phyloP scores from a whole-genome alignment of 2,797 vertebrate species.

The Xiphophorus birchmanni region DNA sequence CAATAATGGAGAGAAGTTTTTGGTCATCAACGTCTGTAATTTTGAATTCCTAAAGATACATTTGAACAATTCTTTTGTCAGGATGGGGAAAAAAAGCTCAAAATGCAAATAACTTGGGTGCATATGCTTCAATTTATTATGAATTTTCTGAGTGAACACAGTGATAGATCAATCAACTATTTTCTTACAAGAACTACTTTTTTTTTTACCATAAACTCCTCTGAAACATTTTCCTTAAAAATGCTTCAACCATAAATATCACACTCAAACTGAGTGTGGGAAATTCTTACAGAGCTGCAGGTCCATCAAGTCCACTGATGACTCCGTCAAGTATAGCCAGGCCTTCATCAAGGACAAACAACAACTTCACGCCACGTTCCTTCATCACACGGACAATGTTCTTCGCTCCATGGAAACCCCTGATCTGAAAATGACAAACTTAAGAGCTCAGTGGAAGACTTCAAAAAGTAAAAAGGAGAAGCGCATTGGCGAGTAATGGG shows the following conservation, averaged over 20 bases:
- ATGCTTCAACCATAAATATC: not conserved
- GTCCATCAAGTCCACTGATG: slow-evolving; percentile 80
- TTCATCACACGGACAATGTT: slow-evolving; percentile 86
- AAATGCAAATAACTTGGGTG: not conserved
- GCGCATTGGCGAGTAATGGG: not conserved
- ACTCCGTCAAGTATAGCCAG: slow-evolving; percentile 84
- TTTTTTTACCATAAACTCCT: not conserved
- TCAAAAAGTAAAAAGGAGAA: not conserved
- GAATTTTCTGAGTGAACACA: not conserved
- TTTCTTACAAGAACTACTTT: not conserved
- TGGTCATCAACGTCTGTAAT: not conserved
- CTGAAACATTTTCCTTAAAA: not conserved
- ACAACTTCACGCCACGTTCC: slow-evolving; percentile 81
- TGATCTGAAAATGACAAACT: slow-evolving; percentile 74
- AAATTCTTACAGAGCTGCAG: slow-evolving; percentile 88
- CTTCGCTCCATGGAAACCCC: slow-evolving; percentile 82
- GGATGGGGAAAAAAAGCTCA: not conserved
- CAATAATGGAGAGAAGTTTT: not conserved
- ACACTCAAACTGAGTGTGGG: not conserved
- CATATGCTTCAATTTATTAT: not conserved
- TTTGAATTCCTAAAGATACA: not conserved
- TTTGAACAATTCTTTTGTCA: not conserved
- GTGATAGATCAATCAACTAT: not conserved
- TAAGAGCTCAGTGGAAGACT: not conserved
- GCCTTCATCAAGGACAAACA: slow-evolving; percentile 91